phyloP scores from a whole-genome alignment of 2,797 vertebrate genomes.

The Notolabrus celidotus region DNA sequence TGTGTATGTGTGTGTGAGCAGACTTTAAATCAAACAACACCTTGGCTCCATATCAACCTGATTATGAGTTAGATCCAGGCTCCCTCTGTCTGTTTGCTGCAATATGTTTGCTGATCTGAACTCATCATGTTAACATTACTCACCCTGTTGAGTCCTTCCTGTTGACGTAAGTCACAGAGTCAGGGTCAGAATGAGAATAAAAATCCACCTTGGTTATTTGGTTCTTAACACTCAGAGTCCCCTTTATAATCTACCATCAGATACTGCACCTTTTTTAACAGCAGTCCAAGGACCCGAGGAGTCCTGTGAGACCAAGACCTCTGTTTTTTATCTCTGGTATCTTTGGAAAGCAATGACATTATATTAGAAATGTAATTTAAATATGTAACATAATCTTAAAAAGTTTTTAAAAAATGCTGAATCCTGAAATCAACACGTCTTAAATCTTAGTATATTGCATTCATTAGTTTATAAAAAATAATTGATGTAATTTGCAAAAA shows the following conservation, averaged over 20 bases:
- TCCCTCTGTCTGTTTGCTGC: constrained; percentile 13
- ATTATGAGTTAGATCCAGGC: constrained; percentile 27
- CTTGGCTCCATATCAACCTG: constrained; percentile 17
- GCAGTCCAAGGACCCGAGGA: not conserved
- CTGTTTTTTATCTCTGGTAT: too few species aligned
- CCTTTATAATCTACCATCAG: not conserved
- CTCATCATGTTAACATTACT: not conserved
- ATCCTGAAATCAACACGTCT: too few species aligned
- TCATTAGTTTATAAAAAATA: too few species aligned
- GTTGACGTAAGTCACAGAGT: not conserved
- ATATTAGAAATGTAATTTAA: too few species aligned
- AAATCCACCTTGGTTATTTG: not conserved
- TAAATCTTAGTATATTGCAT: too few species aligned
- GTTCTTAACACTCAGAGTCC: not conserved
- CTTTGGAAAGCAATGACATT: too few species aligned
- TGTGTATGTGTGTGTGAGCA: not conserved
- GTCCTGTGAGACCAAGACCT: too few species aligned
- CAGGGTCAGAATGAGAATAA: not conserved
- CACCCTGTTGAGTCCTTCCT: not conserved
- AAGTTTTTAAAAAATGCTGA: too few species aligned
- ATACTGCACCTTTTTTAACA: not conserved
- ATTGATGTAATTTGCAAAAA: too few species aligned
- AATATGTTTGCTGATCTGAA: not conserved
- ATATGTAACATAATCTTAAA: too few species aligned
- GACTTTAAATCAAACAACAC: constrained; percentile 35